These are phyloP conservation scores for Hylaea fasciaria DNA, from an alignment of 2,888 invertebrate species.

Conservation along the genomic window DNA sequence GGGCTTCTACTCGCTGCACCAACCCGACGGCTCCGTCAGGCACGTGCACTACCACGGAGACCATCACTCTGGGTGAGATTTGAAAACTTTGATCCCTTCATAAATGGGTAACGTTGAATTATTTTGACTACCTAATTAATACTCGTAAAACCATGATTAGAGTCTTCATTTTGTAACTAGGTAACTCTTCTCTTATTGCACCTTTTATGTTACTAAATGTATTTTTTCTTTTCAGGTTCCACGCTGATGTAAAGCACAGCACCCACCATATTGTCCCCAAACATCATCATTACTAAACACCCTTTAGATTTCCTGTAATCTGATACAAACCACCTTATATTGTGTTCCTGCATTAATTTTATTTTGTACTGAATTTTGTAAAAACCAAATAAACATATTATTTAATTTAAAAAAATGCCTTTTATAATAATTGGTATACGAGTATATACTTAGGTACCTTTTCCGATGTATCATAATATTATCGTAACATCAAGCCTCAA, in stretches of 20 bases:
- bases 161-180: too few relatives aligned
- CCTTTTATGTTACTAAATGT: neutral
- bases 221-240: conserved; percentile 63
- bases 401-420: conserved; percentile 1
- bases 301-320: neutral
- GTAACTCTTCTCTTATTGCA: too few relatives aligned
- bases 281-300: conserved; percentile 57
- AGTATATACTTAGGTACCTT: too few relatives aligned
- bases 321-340: neutral
- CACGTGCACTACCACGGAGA: conserved; percentile 82
- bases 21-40: conserved; percentile 81
- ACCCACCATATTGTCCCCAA: conserved; percentile 46
- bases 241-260: conserved; percentile 51
- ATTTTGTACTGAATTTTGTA: conserved; percentile 33
- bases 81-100: too few relatives aligned
- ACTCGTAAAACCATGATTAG: too few relatives aligned
- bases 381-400: conserved; percentile 26
- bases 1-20: conserved; percentile 79
- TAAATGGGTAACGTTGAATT: too few relatives aligned
- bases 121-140: too few relatives aligned
- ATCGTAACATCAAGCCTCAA: too few relatives aligned
- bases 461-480: too few relatives aligned
- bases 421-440: too few relatives aligned
- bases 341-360: conserved; percentile 30
- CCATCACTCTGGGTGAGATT: conserved; percentile 68